Conservation (phyloP, 2,797 vertebrate species). For the Ctenochaetus hawaiiensis region DNA sequence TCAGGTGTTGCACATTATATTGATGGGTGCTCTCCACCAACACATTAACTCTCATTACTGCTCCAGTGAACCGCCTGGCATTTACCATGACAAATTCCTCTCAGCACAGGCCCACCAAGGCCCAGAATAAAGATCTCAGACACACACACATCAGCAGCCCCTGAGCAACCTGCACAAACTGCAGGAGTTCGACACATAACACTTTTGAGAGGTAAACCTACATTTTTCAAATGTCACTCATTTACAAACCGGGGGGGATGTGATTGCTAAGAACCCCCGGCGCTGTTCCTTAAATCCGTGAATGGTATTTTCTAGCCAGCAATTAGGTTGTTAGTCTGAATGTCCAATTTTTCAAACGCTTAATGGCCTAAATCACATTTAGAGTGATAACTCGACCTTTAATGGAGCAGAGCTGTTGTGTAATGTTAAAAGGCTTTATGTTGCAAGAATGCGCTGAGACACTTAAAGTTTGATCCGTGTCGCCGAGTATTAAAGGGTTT, state of each 20-base stretch:
- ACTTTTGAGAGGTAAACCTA: neutral
- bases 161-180: constrained; percentile 24
- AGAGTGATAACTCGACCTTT: constrained; percentile 17
- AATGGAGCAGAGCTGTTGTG: constrained; percentile 5
- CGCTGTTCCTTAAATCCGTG: neutral
- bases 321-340: constrained; percentile 24
- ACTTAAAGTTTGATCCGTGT: constrained; percentile 23
- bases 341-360: constrained; percentile 9
- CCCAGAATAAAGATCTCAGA: constrained; percentile 29
- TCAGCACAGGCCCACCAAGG: neutral
- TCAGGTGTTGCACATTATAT: constrained; percentile 27
- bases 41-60: constrained; percentile 65
- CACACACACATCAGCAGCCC: constrained; percentile 40
- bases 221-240: constrained; percentile 37
- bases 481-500: neutral
- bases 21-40: constrained; percentile 37
- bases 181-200: constrained; percentile 4
- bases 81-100: constrained; percentile 67
- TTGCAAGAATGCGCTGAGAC: neutral
- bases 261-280: neutral
- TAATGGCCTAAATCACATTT: constrained; percentile 25
- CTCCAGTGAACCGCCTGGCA: constrained; percentile 53
- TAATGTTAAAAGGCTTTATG: constrained; percentile 14
- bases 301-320: constrained; percentile 8
- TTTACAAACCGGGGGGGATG: constrained; percentile 10